Evolutionary conservation across 2,113 vertebrate species (phyloP).

Genomic region (Muntiacus muntjak): DNA sequence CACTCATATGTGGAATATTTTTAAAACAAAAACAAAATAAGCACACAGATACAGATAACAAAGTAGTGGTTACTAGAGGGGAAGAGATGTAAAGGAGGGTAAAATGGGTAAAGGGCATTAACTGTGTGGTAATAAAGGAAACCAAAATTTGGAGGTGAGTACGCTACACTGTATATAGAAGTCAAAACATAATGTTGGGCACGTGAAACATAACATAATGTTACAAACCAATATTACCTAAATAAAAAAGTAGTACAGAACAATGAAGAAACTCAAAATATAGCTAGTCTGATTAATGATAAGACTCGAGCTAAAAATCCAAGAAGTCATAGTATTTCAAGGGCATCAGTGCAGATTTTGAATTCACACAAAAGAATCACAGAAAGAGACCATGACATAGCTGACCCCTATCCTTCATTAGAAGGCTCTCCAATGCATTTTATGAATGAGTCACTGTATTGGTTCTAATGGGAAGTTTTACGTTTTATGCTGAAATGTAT

Average conservation of each 20-base stretch:
- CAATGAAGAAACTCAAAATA: constrained; percentile 36
- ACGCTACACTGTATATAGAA: not conserved
- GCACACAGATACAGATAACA: not conserved
- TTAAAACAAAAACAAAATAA: not conserved
- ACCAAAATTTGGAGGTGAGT: not conserved
- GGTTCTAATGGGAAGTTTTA: constrained; percentile 21
- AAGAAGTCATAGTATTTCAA: constrained; percentile 45
- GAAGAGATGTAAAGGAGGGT: not conserved
- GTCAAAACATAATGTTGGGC: not conserved
- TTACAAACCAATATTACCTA: not conserved
- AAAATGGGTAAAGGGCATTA: not conserved
- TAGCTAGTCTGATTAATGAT: constrained; percentile 3
- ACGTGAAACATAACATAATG: not conserved
- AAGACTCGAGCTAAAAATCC: constrained; percentile 21
- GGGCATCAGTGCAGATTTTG: constrained; percentile 21
- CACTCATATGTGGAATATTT: not conserved
- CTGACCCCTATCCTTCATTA: constrained; percentile 26
- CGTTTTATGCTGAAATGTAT: not conserved
- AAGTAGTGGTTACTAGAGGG: not conserved
- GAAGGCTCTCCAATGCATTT: not conserved
- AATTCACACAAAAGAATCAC: constrained; percentile 57
- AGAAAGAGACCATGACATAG: constrained; percentile 38
- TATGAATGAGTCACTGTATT: constrained; percentile 56
- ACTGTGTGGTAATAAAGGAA: not conserved
- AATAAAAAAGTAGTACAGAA: not conserved